These are phyloP conservation scores for Andrena haemorrhoa DNA, from an alignment of 2,888 invertebrate species.

Conservation along the genomic window DNA sequence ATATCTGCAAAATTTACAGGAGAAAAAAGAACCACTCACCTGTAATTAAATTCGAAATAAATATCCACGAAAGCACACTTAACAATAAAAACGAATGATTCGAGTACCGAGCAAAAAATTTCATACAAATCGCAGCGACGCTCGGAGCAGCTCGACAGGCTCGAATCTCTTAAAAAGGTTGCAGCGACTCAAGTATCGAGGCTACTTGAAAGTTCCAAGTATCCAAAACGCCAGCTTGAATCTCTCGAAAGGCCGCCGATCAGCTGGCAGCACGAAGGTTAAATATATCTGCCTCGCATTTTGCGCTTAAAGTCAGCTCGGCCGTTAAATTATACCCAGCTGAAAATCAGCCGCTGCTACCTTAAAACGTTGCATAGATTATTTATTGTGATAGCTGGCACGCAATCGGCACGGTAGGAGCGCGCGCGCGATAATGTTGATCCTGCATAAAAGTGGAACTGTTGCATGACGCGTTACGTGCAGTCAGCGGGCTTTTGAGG, in stretches of 20 bases:
- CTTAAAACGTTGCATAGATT: constrained; percentile 23
- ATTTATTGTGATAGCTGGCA: constrained; percentile 27
- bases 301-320: constrained; percentile 15
- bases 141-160: too few relatives aligned
- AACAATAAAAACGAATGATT: too few relatives aligned
- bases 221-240: not conserved
- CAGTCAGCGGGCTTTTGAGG: too few relatives aligned
- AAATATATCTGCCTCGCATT: constrained; percentile 45
- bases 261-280: constrained; percentile 34
- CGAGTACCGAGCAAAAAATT: too few relatives aligned
- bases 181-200: too few relatives aligned
- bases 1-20: not conserved
- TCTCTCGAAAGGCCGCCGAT: not conserved
- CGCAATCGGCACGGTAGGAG: not conserved
- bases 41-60: too few relatives aligned
- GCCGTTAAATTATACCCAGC: constrained; percentile 15
- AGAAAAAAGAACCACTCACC: too few relatives aligned
- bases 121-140: too few relatives aligned
- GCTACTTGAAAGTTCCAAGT: not conserved
- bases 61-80: too few relatives aligned
- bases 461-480: not conserved
- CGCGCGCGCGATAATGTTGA: not conserved
- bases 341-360: constrained; percentile 11
- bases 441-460: constrained; percentile 1
- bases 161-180: too few relatives aligned